A percentile compares a stretch with the other conserved stretches of the same genome.
Evolutionary conservation across 2,113 vertebrate species (phyloP).

Genomic region (Syngnathus typhle): DNA sequence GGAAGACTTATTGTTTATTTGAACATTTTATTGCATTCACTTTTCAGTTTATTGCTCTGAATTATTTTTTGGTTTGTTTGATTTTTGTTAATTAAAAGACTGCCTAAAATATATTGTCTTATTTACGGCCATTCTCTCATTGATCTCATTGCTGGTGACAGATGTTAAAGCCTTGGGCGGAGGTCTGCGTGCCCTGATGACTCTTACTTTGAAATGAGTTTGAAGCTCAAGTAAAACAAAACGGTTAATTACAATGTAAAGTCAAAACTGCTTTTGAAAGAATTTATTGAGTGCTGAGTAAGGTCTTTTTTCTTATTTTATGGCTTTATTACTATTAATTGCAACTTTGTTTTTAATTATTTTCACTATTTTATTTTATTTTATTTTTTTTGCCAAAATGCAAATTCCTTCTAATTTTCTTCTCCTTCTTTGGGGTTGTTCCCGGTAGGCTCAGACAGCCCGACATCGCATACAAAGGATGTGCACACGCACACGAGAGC

Average conservation of each 20-base stretch:
- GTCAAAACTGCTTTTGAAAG: background rate
- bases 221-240: background rate
- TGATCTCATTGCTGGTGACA: background rate
- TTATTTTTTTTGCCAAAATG: background rate
- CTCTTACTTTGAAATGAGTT: background rate
- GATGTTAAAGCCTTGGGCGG: background rate
- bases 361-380: background rate
- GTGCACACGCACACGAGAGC: constrained; percentile 73
- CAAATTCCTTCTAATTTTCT: background rate
- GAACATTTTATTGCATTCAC: too few species aligned
- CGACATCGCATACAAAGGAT: constrained; percentile 73
- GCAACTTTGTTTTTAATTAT: background rate
- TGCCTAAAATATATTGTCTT: too few species aligned
- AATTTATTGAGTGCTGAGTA: too few species aligned
- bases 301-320: background rate
- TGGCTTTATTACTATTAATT: background rate
- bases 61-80: too few species aligned
- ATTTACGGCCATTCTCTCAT: too few species aligned
- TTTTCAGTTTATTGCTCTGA: too few species aligned
- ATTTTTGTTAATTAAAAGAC: too few species aligned
- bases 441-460: constrained; percentile 75
- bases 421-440: constrained; percentile 1
- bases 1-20: too few species aligned
- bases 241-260: background rate
- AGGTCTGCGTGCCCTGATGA: background rate